These are phyloP conservation scores for Coreius guichenoti DNA, from an alignment of 2,797 vertebrate species.

Conservation along the genomic window DNA sequence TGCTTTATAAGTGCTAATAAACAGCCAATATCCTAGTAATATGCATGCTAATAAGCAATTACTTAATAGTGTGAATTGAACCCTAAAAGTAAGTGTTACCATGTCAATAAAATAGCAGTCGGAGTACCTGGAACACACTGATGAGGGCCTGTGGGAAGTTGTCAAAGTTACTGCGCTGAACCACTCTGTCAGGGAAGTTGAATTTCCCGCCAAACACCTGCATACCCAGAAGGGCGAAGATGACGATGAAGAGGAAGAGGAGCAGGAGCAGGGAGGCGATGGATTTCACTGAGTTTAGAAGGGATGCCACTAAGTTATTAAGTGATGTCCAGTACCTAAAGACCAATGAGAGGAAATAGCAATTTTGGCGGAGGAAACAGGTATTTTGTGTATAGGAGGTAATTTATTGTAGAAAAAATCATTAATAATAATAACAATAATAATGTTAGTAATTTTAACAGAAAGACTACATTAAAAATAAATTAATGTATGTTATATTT, in stretches of 20 bases:
- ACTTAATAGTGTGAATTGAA: too few relatives aligned
- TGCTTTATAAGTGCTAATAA: too few relatives aligned
- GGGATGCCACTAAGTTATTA: conserved; percentile 93
- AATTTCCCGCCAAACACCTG: conserved; percentile 97
- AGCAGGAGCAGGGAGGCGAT: conserved; percentile 95
- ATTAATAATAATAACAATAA: neutral
- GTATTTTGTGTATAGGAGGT: neutral
- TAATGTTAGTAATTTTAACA: neutral
- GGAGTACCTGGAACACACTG: conserved; percentile 93
- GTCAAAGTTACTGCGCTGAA: conserved; percentile 93
- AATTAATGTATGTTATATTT: neutral
- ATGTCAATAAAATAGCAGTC: neutral
- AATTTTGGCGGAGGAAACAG: neutral
- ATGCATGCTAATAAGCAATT: too few relatives aligned
- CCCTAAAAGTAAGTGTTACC: too few relatives aligned
- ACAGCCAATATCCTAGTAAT: too few relatives aligned
- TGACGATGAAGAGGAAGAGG: conserved; percentile 96
- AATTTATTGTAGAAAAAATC: neutral
- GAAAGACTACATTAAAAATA: neutral
- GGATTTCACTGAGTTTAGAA: conserved; percentile 96
- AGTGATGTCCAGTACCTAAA: conserved; percentile 93
- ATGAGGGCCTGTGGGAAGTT: conserved; percentile 97
- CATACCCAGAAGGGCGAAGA: conserved; percentile 97
- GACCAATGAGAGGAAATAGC: conserved; percentile 37
- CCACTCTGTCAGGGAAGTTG: conserved; percentile 85